Conservation (phyloP, 2,113 vertebrate genomes). For the Ptychochromis oligacanthus region DNA sequence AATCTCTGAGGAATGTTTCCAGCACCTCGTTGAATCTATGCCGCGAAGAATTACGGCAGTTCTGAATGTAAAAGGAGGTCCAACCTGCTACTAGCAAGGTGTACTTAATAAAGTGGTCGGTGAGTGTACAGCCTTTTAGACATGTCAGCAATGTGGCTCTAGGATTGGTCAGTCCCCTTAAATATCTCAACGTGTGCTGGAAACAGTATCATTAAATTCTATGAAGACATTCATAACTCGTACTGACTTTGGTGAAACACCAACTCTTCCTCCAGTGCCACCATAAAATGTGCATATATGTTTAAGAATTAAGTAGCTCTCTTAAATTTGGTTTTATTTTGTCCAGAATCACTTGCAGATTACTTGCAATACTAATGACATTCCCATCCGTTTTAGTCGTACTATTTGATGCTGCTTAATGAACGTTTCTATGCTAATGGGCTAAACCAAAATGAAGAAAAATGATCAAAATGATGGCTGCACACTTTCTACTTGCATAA, state of each 20-base stretch:
- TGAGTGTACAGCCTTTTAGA: background rate
- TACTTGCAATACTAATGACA: background rate
- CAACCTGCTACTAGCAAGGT: no score
- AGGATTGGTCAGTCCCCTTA: background rate
- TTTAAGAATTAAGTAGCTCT: background rate
- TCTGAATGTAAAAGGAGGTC: background rate
- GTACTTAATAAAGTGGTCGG: background rate
- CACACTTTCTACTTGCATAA: background rate
- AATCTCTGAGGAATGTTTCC: background rate
- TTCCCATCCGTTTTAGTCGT: background rate
- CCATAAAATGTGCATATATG: background rate
- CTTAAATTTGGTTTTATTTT: background rate
- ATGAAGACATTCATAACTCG: background rate
- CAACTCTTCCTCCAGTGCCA: background rate
- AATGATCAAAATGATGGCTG: no score
- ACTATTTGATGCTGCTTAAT: background rate
- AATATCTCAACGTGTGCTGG: background rate
- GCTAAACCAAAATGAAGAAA: background rate
- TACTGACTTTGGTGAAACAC: background rate
- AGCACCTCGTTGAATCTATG: background rate
- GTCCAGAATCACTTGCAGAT: background rate
- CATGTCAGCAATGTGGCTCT: background rate
- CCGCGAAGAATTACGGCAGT: background rate
- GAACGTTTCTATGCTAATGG: no score
- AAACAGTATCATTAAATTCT: slow-evolving; percentile 1